Base-by-base conservation (phyloP, 2,797 vertebrate species). In the Novumbra hubbsi region DNA sequence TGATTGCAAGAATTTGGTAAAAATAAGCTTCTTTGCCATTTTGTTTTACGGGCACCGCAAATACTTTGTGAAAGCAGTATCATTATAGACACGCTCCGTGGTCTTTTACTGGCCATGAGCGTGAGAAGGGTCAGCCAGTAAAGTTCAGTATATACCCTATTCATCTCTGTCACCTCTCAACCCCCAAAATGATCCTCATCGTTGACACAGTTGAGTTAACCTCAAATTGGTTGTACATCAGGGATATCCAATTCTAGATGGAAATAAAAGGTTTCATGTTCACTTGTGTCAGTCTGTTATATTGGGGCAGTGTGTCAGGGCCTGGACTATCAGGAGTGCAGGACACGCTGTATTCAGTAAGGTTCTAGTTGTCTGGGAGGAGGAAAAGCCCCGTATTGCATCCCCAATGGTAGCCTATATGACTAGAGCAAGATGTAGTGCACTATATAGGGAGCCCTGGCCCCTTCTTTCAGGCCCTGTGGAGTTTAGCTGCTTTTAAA, bases 261-360 rank as follows among this genome's bases (percentile, higher is more conserved):
- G 14, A 45, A 45, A 45, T 45, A 45, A 12, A 14, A 11, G 14
- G 41, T 14, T 17, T 52, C 5, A 19, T n/a, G 17, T 19, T 52
- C 50, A n/a, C 50, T 52, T 52, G 17, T 52, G 50, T 52, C 5
- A 19, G 50, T 52, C 50, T 52, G 50, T 19, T 2, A 19, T 0
- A 3, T 6, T n/a, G 6, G 50, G 19, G 50, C 17, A 19, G 16
- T 4, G 19, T 52, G 16, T 52, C 4, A 52, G 16, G n/a, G 50
- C 50, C n/a, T n/a, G 17, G 50, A 52, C 50, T 5, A 15, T 1
- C 4, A 19, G 5, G 3, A 45, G 6, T 19, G 50, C 19, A 52
- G 17, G 50, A 62, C 81, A 78, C 80, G 66, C 79, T 83, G 82
- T 27, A 83, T 83, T 85, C 41, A 78, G 83, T 82, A 78, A 32